Conservation (phyloP, 2,113 vertebrate species). For the Sorex araneus region DNA sequence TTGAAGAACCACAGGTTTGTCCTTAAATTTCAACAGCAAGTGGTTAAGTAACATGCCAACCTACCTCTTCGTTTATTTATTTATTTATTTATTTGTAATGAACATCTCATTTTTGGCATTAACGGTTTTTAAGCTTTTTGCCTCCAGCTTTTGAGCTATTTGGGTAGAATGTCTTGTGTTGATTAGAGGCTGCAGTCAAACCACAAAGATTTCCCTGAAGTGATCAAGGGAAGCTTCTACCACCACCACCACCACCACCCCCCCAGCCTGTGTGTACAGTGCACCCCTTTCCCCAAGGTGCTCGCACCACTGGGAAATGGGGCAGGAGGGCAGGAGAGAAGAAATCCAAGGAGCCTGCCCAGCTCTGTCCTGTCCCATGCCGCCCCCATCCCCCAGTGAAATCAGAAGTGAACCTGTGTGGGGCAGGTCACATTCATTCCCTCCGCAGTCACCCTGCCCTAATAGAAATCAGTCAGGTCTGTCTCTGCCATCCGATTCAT, state of each 20-base stretch:
- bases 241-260: too few species aligned
- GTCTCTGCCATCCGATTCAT: background rate
- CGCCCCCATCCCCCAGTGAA: background rate
- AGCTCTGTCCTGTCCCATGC: rapidly evolving
- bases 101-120: slow-evolving; percentile 45
- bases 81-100: slow-evolving; percentile 61
- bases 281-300: background rate
- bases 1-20: slow-evolving; percentile 8
- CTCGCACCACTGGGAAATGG: too few species aligned
- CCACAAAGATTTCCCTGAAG: background rate
- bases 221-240: background rate
- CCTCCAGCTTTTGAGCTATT: background rate
- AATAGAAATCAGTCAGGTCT: background rate
- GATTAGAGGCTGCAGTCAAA: background rate
- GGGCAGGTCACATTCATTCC: background rate
- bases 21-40: background rate
- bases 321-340: background rate
- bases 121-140: slow-evolving; percentile 45
- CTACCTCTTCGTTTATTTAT: slow-evolving; percentile 60
- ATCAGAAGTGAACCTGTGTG: background rate
- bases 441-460: background rate
- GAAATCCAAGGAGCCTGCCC: background rate
- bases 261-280: background rate
- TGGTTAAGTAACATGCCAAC: slow-evolving; percentile 15
- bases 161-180: background rate